A percentile compares a stretch with the other conserved stretches of the same genome.
Evolutionary conservation across 2,113 vertebrate species (phyloP).

Genomic region (Orthonyx spaldingii): DNA sequence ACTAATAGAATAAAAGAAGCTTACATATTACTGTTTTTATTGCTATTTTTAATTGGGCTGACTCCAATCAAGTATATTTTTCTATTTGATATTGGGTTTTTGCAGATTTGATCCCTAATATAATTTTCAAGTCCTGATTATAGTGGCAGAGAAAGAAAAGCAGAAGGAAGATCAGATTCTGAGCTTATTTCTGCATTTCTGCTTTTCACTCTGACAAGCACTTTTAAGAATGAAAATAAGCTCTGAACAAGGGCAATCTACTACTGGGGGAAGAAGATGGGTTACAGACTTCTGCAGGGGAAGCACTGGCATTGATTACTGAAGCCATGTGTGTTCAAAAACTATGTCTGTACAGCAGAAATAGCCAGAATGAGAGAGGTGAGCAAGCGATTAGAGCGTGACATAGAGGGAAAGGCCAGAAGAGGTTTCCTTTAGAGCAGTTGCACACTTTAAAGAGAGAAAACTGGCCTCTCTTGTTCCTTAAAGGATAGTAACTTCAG

Average conservation of each 20-base stretch:
- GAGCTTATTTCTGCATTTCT: not conserved
- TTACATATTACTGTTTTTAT: not conserved
- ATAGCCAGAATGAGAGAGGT: not conserved
- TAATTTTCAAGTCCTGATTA: not conserved
- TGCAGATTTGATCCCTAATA: not conserved
- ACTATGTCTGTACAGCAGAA: not conserved
- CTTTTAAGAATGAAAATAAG: not conserved
- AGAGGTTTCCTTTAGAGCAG: not conserved
- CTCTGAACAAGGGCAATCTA: not conserved
- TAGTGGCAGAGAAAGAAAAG: not conserved
- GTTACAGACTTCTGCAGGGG: not conserved
- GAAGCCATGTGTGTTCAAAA: not conserved
- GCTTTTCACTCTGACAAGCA: not conserved
- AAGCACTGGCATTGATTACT: not conserved
- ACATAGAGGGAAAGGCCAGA: not conserved
- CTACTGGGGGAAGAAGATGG: not conserved
- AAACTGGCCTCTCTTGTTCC: not conserved
- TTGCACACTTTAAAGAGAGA: not conserved
- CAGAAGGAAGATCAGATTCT: not conserved
- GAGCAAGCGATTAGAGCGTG: accelerated
- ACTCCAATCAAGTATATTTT: not conserved
- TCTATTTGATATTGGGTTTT: not conserved
- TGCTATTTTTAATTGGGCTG: not conserved
- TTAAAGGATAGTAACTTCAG: not conserved
- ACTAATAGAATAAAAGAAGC: not conserved